Conservation (phyloP, 2,113 vertebrate genomes). For the Callionymus lyra region DNA sequence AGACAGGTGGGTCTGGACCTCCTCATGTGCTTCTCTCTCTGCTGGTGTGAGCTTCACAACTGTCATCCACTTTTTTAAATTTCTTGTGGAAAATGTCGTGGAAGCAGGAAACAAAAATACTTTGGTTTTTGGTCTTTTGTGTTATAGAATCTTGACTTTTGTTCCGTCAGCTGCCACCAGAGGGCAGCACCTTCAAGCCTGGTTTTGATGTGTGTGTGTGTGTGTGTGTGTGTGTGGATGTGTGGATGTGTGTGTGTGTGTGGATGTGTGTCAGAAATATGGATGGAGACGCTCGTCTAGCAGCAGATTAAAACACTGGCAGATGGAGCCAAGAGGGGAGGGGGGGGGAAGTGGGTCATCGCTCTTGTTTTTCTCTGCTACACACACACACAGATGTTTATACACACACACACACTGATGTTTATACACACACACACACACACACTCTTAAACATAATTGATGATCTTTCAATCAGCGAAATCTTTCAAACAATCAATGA, state of each 20-base stretch:
- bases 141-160: not conserved
- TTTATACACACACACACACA: not conserved
- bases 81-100: too few species aligned
- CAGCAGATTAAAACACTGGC: conserved; percentile 65
- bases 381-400: not conserved
- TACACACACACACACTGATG: not conserved
- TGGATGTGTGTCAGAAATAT: conserved; percentile 5
- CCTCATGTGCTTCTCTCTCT: not conserved
- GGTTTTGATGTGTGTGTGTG: not conserved
- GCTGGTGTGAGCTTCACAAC: not conserved
- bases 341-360: conserved; percentile 66
- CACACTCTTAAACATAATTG: not conserved
- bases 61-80: too few species aligned
- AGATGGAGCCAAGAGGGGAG: conserved; percentile 55
- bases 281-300: conserved; percentile 2
- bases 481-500: too few species aligned
- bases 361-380: conserved; percentile 8
- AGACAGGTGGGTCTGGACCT: conserved; percentile 63
- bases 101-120: too few species aligned
- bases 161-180: conserved; percentile 13
- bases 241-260: conserved; percentile 1
- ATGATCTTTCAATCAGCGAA: too few species aligned
- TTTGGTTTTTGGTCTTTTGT: too few species aligned
- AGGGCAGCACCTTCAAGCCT: conserved; percentile 32
- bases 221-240: conserved; percentile 1